phyloP scores from a whole-genome alignment of 2,113 vertebrate genomes.

The Neomonachus schauinslandi region DNA sequence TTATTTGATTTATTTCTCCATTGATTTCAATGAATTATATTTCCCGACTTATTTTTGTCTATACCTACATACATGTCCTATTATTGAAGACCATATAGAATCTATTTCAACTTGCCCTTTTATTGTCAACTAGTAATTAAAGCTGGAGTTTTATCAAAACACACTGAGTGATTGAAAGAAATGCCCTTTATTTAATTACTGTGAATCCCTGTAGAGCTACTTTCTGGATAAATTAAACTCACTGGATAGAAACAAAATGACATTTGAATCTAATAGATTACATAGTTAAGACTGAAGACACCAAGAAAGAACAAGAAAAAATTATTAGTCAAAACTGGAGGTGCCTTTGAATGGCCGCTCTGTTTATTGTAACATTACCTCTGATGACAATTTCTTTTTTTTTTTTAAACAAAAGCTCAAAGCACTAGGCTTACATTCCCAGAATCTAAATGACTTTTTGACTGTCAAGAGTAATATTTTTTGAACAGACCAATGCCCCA shows the following conservation, averaged over 20 bases:
- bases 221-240: slow-evolving; percentile 31
- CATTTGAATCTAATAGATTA: slow-evolving; percentile 18
- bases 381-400: background rate
- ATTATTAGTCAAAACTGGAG: background rate
- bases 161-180: background rate
- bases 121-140: slow-evolving; percentile 44
- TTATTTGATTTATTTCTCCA: background rate
- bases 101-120: background rate
- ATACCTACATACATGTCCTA: background rate
- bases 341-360: background rate
- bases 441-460: slow-evolving; percentile 7
- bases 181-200: slow-evolving; percentile 53
- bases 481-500: background rate
- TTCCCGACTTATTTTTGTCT: slow-evolving; percentile 5
- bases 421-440: background rate
- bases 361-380: background rate
- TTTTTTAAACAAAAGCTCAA: background rate
- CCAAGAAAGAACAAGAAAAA: background rate
- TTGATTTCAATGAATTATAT: background rate
- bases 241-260: background rate
- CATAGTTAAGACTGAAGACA: background rate
- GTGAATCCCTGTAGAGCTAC: background rate
- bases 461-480: background rate
- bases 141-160: slow-evolving; percentile 42
- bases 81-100: background rate